Conservation (phyloP, 53 echinoderm and acorn worm genomes). For the Temnopleurus reevesii region DNA sequence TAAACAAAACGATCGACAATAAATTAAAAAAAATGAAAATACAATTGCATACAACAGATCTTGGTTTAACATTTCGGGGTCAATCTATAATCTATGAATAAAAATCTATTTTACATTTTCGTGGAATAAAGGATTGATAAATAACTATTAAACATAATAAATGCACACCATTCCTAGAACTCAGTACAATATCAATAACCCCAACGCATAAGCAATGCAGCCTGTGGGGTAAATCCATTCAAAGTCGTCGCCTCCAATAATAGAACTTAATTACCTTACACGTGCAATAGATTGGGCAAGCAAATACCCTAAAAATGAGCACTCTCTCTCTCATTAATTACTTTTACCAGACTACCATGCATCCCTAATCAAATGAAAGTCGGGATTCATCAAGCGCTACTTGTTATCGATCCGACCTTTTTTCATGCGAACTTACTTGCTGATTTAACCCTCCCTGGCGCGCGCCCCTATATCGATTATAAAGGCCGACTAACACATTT, state of each 20-base stretch:
- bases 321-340: not conserved
- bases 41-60: no score
- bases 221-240: not conserved
- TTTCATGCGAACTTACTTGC: not conserved
- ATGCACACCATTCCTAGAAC: no score
- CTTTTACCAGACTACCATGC: not conserved
- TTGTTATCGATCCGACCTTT: conserved; percentile 2
- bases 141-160: no score
- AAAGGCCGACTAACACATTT: no score
- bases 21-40: no score
- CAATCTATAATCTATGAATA: no score
- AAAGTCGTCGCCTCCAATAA: not conserved
- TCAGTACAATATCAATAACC: no score
- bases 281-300: not conserved
- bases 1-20: no score
- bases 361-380: not conserved
- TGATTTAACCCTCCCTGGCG: not conserved
- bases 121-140: no score
- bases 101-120: no score
- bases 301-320: not conserved
- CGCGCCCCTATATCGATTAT: conserved; percentile 21
- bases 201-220: no score
- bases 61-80: no score
- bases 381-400: not conserved
- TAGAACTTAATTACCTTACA: not conserved